Evolutionary conservation across 2,797 vertebrate genomes (phyloP).

Genomic region (Ceyx erithaca): DNA sequence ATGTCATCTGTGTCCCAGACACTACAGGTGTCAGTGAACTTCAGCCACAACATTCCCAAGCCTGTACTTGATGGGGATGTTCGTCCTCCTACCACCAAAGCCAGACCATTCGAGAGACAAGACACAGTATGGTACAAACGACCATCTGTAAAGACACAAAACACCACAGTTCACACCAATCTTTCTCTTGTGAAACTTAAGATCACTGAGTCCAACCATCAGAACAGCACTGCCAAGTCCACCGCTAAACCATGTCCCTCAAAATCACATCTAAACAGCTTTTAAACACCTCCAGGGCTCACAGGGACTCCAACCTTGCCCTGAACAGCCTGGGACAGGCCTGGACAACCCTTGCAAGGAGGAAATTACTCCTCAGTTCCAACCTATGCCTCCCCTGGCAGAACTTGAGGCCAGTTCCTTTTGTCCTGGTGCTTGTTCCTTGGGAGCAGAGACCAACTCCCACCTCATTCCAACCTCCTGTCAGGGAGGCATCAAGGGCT

Average conservation of each 20-base stretch:
- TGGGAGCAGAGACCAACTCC: rapidly evolving
- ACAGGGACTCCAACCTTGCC: not conserved
- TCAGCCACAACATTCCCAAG: slow-evolving; percentile 49
- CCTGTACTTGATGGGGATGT: slow-evolving; percentile 67
- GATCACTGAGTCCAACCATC: no score
- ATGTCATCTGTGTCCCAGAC: not conserved
- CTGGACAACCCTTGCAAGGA: not conserved
- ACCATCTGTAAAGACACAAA: slow-evolving; percentile 31
- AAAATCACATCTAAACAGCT: not conserved
- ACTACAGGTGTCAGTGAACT: not conserved
- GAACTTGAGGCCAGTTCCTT: not conserved
- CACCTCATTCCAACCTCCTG: no score
- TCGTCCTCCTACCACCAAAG: slow-evolving; percentile 76
- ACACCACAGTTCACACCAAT: rapidly evolving
- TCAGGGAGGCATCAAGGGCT: no score
- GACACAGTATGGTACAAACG: slow-evolving; percentile 77
- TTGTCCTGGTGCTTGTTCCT: rapidly evolving
- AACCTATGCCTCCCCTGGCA: not conserved
- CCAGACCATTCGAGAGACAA: slow-evolving; percentile 28
- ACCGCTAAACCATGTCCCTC: not conserved
- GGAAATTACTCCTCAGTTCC: not conserved
- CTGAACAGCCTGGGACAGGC: not conserved
- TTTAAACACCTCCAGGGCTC: not conserved
- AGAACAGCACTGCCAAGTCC: not conserved
- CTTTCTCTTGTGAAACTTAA: not conserved